These are phyloP conservation scores for Archilochus colubris DNA, from an alignment of 2,113 vertebrate genomes.

Conservation along the genomic window DNA sequence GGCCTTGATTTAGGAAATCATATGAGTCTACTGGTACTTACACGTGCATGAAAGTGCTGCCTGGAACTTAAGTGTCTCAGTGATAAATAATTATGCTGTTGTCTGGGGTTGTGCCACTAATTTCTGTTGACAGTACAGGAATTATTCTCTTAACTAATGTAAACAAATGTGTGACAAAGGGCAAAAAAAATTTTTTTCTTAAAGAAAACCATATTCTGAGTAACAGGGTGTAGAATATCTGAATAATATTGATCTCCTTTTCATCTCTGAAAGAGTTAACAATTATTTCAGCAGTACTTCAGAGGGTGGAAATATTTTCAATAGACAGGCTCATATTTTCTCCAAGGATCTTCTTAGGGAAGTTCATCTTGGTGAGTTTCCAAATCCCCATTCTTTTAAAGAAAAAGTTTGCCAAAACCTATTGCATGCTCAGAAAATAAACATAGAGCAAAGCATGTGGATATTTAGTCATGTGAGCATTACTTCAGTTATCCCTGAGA, in stretches of 20 bases:
- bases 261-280: constrained; percentile 62
- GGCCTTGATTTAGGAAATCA: neutral
- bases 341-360: constrained; percentile 62
- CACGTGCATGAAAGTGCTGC: neutral
- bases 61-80: neutral
- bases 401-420: constrained; percentile 43
- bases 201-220: neutral
- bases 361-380: constrained; percentile 65
- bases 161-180: neutral
- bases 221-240: constrained; percentile 49
- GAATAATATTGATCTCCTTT: constrained; percentile 55
- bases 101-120: neutral
- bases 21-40: neutral
- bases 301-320: constrained; percentile 66
- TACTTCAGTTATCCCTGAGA: constrained; percentile 50
- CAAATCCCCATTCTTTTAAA: constrained; percentile 61
- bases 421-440: constrained; percentile 56
- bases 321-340: constrained; percentile 67
- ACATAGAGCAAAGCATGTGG: constrained; percentile 47
- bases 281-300: constrained; percentile 67
- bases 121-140: neutral
- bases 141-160: neutral
- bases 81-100: neutral
- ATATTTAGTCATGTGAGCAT: constrained; percentile 58
- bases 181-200: neutral